Evolutionary conservation across 2,113 vertebrate species (phyloP).

Genomic region (Coptodon rendalli): DNA sequence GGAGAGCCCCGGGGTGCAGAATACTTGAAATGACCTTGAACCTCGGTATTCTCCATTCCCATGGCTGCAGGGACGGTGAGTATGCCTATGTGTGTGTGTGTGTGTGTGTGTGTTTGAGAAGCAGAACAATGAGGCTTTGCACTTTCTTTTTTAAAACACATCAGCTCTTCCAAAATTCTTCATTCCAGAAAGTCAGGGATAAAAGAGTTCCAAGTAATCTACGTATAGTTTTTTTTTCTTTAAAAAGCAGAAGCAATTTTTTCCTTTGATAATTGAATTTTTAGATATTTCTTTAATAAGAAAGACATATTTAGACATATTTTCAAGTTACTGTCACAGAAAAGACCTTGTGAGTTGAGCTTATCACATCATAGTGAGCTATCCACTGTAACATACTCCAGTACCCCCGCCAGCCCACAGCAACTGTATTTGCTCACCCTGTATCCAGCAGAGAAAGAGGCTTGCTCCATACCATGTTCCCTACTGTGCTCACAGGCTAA

Average conservation of each 20-base stretch:
- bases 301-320: background rate
- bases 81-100: conserved; percentile 29
- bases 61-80: conserved; percentile 58
- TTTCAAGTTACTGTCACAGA: background rate
- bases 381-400: background rate
- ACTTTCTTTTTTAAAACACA: conserved; percentile 3
- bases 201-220: background rate
- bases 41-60: conserved; percentile 62
- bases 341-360: background rate
- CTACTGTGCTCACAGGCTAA: conserved; percentile 43
- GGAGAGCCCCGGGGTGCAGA: conserved; percentile 56
- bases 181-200: background rate
- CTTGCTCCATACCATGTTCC: conserved; percentile 20
- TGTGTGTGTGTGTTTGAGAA: conserved; percentile 15
- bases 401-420: background rate
- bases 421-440: conserved; percentile 23
- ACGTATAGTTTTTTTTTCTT: background rate
- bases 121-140: conserved; percentile 31
- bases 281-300: background rate
- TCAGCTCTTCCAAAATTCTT: background rate
- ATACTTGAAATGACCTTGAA: conserved; percentile 71
- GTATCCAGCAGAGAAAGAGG: conserved; percentile 25
- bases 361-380: background rate
- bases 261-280: background rate
- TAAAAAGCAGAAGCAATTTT: background rate